A percentile compares a stretch with the other conserved stretches of the same genome.
phyloP scores from a whole-genome alignment of 2,797 vertebrate genomes.

The Decapterus maruadsi region DNA sequence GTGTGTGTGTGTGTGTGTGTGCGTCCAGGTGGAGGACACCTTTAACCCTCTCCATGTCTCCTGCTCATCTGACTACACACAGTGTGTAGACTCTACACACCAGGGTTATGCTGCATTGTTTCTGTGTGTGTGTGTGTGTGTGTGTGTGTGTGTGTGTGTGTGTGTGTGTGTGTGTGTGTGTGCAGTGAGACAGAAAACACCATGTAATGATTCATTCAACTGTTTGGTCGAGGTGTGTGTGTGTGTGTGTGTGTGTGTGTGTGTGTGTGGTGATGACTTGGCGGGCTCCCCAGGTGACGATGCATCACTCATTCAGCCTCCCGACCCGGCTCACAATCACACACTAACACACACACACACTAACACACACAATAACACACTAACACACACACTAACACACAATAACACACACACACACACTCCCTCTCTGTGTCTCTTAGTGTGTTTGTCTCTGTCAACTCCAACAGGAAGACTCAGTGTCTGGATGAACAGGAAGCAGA shows the following conservation, averaged over 20 bases:
- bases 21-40: conserved; percentile 63
- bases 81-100: conserved; percentile 7
- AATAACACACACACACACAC: background rate
- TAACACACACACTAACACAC: too few relatives aligned
- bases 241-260: conserved; percentile 4
- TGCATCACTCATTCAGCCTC: conserved; percentile 30
- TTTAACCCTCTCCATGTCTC: conserved; percentile 42
- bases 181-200: conserved; percentile 12
- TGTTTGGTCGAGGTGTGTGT: conserved; percentile 16
- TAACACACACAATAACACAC: too few relatives aligned
- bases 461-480: background rate
- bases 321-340: background rate
- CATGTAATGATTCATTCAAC: conserved; percentile 11
- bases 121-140: background rate
- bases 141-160: too few relatives aligned
- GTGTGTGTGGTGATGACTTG: conserved; percentile 23
- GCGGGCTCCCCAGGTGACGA: conserved; percentile 18
- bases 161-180: background rate
- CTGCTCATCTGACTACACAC: background rate
- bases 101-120: conserved; percentile 6
- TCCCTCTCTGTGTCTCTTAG: background rate
- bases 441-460: background rate
- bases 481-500: background rate
- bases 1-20: conserved; percentile 8
- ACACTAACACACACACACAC: too few relatives aligned